Base-by-base conservation (phyloP, 2,888 invertebrate genomes). In the Protodeltote pygarga region DNA sequence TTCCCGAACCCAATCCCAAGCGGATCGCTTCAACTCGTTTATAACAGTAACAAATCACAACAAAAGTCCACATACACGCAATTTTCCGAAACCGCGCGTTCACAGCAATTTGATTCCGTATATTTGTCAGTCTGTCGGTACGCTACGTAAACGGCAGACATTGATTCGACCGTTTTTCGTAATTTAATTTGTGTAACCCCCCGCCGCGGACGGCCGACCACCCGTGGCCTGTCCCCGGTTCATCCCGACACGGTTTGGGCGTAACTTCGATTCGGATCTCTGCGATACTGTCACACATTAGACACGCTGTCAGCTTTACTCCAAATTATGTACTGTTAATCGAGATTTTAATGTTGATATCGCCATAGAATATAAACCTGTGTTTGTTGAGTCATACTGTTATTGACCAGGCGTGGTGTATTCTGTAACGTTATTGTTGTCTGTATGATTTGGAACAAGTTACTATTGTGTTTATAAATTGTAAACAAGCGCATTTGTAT, bases 231-330 rank as follows among this genome's bases (percentile, higher is more conserved):
- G 50, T 63, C 65, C 62, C 62, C 71, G 62, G 72, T 65, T 69
- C 71, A 64, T 52, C 57, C 65, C 59, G 67, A 83, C 84, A 85
- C 72, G 81, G 75, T 76, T 75, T 71, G 80, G 85, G 85, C 79
- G 83, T 75, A 65, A 67, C 79, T 62, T 29, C 37, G 55, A 41
- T 45, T 68, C 59, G 58, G 71, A 75, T 73, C 70, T 42, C 55
- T 41, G 53, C 50, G 76, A 79, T 75, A 75, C 71, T 75, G 80
- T 76, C 81, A 73, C 72, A 63, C 64, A 72, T 77, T 73, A 71
- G 78, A 75, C 70, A 73, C 70, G 77, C 77, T 72, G 69, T 64
- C 67, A 54, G 65, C 58, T 68, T 64, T 48, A 58, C 38, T 70
- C 40, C 52, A 52, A 57, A 66, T 65, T 51, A 65, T 57, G 45